Conservation (phyloP, 2,113 vertebrate genomes). For the Engystomops pustulosus region DNA sequence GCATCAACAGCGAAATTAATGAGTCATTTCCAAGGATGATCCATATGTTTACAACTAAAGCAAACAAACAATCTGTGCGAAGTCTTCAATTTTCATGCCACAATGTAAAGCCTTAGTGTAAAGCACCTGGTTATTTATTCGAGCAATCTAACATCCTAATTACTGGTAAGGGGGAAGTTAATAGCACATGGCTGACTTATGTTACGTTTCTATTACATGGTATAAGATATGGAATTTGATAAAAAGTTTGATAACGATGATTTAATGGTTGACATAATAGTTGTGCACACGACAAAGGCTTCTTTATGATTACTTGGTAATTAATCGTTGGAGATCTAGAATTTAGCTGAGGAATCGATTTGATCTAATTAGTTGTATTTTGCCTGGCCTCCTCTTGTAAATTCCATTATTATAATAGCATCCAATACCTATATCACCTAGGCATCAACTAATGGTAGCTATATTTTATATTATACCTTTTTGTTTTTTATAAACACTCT, state of each 20-base stretch:
- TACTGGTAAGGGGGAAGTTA: slow-evolving; percentile 7
- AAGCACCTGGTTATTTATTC: slow-evolving; percentile 55
- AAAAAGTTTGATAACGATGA: background rate
- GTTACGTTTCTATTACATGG: background rate
- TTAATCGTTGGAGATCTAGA: too few relatives aligned
- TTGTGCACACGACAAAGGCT: too few relatives aligned
- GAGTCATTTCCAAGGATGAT: slow-evolving; percentile 65
- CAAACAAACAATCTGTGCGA: slow-evolving; percentile 63
- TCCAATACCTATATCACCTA: too few relatives aligned
- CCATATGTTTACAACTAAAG: slow-evolving; percentile 66
- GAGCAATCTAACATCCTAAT: slow-evolving; percentile 38
- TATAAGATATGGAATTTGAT: background rate
- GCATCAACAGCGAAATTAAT: slow-evolving; percentile 66
- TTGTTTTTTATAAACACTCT: too few relatives aligned
- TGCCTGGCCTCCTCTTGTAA: too few relatives aligned
- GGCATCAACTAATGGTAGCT: too few relatives aligned
- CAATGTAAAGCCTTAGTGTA: slow-evolving; percentile 29
- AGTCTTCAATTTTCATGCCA: slow-evolving; percentile 61
- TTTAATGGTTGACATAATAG: too few relatives aligned
- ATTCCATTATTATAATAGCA: too few relatives aligned
- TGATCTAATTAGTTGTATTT: too few relatives aligned
- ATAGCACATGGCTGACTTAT: slow-evolving; percentile 10
- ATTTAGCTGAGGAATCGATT: too few relatives aligned
- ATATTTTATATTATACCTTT: too few relatives aligned
- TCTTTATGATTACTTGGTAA: too few relatives aligned